phyloP scores from a whole-genome alignment of 2,797 vertebrate species.

The Heterohyrax brucei region DNA sequence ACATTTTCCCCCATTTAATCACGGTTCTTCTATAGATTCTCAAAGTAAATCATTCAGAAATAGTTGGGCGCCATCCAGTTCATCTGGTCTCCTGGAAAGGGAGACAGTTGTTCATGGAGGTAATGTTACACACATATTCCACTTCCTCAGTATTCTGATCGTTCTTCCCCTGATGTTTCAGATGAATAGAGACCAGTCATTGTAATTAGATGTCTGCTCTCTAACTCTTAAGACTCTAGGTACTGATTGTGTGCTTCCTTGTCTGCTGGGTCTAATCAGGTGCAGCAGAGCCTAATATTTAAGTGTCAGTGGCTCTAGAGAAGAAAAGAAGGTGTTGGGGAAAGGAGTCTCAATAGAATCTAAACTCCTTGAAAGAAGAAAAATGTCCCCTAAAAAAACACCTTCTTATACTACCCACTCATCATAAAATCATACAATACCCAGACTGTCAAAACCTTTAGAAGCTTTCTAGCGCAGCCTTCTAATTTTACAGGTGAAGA shows the following conservation, averaged over 20 bases:
- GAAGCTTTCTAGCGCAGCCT: slow-evolving; percentile 5
- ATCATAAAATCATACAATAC: background rate
- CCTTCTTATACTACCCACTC: slow-evolving; percentile 18
- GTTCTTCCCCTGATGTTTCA: background rate
- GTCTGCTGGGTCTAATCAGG: background rate
- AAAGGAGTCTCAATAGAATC: background rate
- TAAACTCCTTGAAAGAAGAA: slow-evolving; percentile 2
- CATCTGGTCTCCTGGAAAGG: background rate
- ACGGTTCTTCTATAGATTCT: background rate
- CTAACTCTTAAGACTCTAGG: background rate
- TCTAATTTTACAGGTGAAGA: slow-evolving; percentile 65
- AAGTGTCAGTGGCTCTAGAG: background rate
- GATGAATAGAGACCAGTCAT: background rate
- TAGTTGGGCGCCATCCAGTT: background rate
- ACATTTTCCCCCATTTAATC: background rate
- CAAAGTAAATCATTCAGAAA: background rate
- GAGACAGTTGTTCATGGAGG: background rate
- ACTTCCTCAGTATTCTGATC: background rate
- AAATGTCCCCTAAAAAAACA: slow-evolving; percentile 26
- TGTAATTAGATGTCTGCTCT: background rate
- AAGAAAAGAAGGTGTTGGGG: background rate
- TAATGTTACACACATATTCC: background rate
- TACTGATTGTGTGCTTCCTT: background rate
- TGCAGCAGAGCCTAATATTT: background rate
- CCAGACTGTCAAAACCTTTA: slow-evolving; percentile 21